Evolutionary conservation across 2,113 vertebrate genomes (phyloP).

Genomic region (Platanista minor): DNA sequence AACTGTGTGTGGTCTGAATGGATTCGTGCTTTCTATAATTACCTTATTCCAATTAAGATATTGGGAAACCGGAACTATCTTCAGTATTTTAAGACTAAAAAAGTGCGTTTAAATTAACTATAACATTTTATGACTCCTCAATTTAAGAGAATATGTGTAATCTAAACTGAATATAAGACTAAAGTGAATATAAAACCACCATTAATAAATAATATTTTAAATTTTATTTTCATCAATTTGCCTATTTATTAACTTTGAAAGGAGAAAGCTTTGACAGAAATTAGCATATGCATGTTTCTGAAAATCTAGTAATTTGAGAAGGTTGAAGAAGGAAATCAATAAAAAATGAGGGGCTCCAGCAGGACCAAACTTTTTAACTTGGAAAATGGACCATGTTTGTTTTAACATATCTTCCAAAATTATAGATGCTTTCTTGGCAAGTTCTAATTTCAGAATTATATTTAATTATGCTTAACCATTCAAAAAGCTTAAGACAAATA

Average conservation of each 20-base stretch:
- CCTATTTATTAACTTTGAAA: neutral
- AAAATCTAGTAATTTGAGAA: neutral
- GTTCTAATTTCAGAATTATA: neutral
- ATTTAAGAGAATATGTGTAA: neutral
- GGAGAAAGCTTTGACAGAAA: neutral
- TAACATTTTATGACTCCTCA: neutral
- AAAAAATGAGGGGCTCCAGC: neutral
- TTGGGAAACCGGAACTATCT: neutral
- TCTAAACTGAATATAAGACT: neutral
- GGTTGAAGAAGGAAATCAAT: neutral
- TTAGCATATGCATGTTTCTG: neutral
- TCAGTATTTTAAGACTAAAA: neutral
- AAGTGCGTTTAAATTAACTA: neutral
- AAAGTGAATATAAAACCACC: neutral
- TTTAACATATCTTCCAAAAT: neutral
- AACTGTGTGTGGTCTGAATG: neutral
- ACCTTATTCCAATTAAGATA: neutral
- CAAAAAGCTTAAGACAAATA: neutral
- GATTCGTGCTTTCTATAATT: neutral
- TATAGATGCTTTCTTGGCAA: neutral
- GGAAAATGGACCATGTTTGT: neutral
- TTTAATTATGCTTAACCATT: neutral
- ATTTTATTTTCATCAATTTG: neutral
- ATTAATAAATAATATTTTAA: neutral
- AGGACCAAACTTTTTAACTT: neutral